Evolutionary conservation across 2,888 invertebrate genomes (phyloP).

Genomic region (Drosophila peninsularis): DNA sequence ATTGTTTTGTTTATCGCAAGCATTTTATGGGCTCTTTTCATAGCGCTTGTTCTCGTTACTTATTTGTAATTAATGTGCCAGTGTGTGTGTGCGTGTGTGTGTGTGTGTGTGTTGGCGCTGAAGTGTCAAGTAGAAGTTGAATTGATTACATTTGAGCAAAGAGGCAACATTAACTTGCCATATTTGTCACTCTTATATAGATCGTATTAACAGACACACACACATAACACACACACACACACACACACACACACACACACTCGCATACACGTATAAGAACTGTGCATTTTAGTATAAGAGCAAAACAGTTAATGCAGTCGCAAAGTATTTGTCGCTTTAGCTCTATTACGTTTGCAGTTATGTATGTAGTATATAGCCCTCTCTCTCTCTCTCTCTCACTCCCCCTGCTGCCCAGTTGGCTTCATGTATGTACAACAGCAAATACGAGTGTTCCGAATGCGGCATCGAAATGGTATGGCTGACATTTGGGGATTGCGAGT

Average conservation of each 20-base stretch:
- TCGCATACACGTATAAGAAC: not conserved
- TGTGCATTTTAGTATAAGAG: constrained; percentile 12
- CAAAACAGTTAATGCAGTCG: constrained; percentile 28
- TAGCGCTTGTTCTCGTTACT: constrained; percentile 53
- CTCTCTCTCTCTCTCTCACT: not conserved
- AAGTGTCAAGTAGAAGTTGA: constrained; percentile 68
- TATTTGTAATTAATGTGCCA: constrained; percentile 59
- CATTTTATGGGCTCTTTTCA: constrained; percentile 55
- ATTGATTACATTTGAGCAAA: constrained; percentile 67
- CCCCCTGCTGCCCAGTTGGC: constrained; percentile 5
- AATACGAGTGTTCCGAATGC: constrained; percentile 46
- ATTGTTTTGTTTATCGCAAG: constrained; percentile 54
- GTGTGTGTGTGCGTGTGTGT: constrained; percentile 18
- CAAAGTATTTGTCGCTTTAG: constrained; percentile 34
- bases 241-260: not conserved
- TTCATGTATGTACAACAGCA: constrained; percentile 19
- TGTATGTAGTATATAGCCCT: constrained; percentile 6
- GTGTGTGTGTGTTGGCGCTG: constrained; percentile 43
- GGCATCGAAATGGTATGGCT: constrained; percentile 60
- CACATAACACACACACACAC: constrained; percentile 3
- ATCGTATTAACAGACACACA: constrained; percentile 58
- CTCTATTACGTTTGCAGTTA: constrained; percentile 12
- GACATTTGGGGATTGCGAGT: constrained; percentile 63
- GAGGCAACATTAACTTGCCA: constrained; percentile 60
- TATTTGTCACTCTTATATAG: constrained; percentile 61